Base-by-base conservation (phyloP, 2,113 vertebrate genomes). In the Cyanoramphus novaezelandiae region DNA sequence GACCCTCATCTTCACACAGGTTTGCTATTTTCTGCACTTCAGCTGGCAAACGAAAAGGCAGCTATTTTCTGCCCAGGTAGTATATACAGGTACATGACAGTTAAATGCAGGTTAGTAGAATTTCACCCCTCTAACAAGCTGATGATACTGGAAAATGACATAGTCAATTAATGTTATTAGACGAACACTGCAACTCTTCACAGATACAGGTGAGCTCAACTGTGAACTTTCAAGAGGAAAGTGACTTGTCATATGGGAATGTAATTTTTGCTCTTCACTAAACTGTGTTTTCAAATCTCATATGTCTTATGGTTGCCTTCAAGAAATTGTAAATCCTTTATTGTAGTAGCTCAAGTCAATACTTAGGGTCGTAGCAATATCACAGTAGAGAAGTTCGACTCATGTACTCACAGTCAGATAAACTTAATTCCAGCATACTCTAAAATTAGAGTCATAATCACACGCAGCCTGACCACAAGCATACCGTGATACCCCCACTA, bases 1-100 rank as follows among this genome's bases (percentile, higher is more conserved):
- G 97, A 99, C 99, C 4, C 99, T 99, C 82, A 98, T 99, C 96
- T 99, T 99, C 97, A 99, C 99, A 41, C 99, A 99, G 99, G 99
- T 99, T 95, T 97, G 97, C 87, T 89, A 7, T 94, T 68, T 93
- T 79, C 77, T 85, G 4, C 44, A 25, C 29, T 79, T 90, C 24
- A 59, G 37, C 70, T 68, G 31, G 68, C 62, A 94, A 86, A 60
- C 50, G 77, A 88, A 39, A 47, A 75, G 43, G 72, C 80, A 88
- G 44, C 82, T 89, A 6, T 93, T 94, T 95, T 72, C 74, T 91
- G 70, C 71, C 49, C 2, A 60, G 33, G 76, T 70, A 67, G 47
- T 28, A 41, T 50, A 28, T 29, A 8, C 64, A 69, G 85, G 50
- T 55, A 67, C 16, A 0, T n/a, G 78, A 84, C 9, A 8, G 9